Conservation (phyloP, 2,888 invertebrate genomes). For the Plutella xylostella region DNA sequence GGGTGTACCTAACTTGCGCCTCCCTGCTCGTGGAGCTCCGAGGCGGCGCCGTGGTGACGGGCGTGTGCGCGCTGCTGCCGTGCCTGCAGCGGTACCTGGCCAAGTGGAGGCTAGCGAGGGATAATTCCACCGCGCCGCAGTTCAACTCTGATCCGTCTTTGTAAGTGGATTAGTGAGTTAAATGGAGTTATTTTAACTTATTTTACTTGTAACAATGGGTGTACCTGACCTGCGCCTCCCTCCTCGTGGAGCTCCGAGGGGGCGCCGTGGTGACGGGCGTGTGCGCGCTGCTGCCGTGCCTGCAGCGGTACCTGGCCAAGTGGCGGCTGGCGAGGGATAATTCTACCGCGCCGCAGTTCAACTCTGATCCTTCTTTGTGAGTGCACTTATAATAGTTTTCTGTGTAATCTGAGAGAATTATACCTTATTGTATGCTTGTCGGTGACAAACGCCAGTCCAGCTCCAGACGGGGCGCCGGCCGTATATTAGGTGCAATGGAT, state of each 20-base stretch:
- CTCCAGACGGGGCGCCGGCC: no score
- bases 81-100: constrained; percentile 65
- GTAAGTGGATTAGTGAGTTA: no score
- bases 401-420: no score
- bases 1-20: constrained; percentile 83
- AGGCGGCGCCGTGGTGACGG: constrained; percentile 84
- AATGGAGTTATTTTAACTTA: no score
- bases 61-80: constrained; percentile 84
- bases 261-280: constrained; percentile 85
- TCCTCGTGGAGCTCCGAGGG: constrained; percentile 84
- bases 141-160: constrained; percentile 77
- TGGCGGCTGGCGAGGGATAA: constrained; percentile 74
- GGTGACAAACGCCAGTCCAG: no score
- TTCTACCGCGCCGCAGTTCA: constrained; percentile 77
- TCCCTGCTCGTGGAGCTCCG: constrained; percentile 83
- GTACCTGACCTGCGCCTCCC: constrained; percentile 80
- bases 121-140: constrained; percentile 76
- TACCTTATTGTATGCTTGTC: no score
- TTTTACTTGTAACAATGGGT: no score
- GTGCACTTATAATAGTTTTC: no score
- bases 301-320: constrained; percentile 62
- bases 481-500: no score
- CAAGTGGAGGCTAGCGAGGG: constrained; percentile 71
- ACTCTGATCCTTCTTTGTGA: constrained; percentile 73
- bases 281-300: constrained; percentile 80